Evolutionary conservation across 2,888 invertebrate genomes (phyloP), one percentile per base, ranked within the genome.

Genomic region (Pristionchus exspectatus): DNA sequence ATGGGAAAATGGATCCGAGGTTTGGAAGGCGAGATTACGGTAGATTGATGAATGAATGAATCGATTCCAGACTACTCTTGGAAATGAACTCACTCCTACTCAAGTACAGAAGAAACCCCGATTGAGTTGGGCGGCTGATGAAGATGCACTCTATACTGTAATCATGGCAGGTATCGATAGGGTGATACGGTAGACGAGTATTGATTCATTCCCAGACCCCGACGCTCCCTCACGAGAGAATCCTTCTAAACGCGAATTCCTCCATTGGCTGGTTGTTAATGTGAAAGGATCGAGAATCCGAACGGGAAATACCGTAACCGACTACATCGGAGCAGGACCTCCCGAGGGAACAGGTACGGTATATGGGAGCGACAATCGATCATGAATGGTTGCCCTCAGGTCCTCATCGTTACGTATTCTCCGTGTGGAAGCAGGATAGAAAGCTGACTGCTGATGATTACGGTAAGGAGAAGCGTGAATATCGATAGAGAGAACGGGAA

Each of bases 211-310:
- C 93, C 84, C 90, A 96, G 98, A 98, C 96, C 98, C 98, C 0
- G 98, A 98, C 96, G 98, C 98, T 21, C 98, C 98, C 0, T 97
- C 97, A 92, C 97, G 98, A 56, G 95, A 96, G 24, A 96, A 97
- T 14, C 97, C 97, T 0, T 97, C 96, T 91, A 97, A 96, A 95
- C 96, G 97, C 66, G 98, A 98, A 95, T 97, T 97, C 97, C 97
- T 97, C 94, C 98, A 98, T 95, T 98, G 98, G 98, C 95, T 98
- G 7, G 97, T 98, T 0, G 97, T 96, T 30, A 98, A 98, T 95
- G 97, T 98, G 92, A 97, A 97, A n/a, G 97, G 97, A 12, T 95
- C 94, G 91, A 96, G 97, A 92, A 95, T 98, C 1, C 94, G 95
- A 0, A 96, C 96, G 2, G 98, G 98, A 3, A 97, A 97, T 88